Conservation (phyloP, 2,113 vertebrate species). For the Acrocephalus arundinaceus region DNA sequence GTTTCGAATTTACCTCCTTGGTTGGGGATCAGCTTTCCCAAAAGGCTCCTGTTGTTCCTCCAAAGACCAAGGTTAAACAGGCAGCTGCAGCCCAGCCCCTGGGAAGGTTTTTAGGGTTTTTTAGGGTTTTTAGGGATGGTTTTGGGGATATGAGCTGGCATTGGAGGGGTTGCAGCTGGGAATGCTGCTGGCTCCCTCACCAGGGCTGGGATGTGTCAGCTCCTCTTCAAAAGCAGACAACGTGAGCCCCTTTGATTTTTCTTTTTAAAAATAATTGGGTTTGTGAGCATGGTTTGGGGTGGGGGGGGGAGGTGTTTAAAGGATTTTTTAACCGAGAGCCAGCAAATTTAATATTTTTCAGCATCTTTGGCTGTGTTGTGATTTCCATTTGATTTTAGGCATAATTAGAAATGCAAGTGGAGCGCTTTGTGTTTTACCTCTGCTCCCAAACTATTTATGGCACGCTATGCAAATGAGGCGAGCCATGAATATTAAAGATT, state of each 20-base stretch:
- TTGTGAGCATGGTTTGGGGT: not conserved
- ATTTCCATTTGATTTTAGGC: slow-evolving; percentile 76
- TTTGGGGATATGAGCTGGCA: not conserved
- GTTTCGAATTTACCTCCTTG: not conserved
- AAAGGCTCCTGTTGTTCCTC: not conserved
- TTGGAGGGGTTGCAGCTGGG: too few relatives aligned
- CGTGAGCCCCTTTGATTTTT: not conserved
- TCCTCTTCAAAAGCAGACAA: not conserved
- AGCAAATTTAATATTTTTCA: slow-evolving; percentile 68
- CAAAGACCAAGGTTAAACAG: not conserved
- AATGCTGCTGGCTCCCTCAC: not conserved
- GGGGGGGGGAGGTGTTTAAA: rapidly evolving
- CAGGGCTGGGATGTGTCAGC: not conserved
- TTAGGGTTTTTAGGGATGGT: not conserved
- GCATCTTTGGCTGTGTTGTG: slow-evolving; percentile 55
- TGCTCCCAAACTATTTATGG: slow-evolving; percentile 78
- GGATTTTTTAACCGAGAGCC: not conserved
- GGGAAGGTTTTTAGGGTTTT: not conserved
- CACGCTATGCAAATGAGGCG: slow-evolving; percentile 74
- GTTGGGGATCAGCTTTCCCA: slow-evolving; percentile 16
- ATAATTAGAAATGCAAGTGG: slow-evolving; percentile 79
- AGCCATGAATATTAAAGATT: slow-evolving; percentile 76
- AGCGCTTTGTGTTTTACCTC: slow-evolving; percentile 79
- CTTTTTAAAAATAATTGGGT: not conserved
- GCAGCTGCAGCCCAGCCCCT: not conserved